Base-by-base conservation (phyloP, 2,797 vertebrate species). In the Sebastes aleutianus region DNA sequence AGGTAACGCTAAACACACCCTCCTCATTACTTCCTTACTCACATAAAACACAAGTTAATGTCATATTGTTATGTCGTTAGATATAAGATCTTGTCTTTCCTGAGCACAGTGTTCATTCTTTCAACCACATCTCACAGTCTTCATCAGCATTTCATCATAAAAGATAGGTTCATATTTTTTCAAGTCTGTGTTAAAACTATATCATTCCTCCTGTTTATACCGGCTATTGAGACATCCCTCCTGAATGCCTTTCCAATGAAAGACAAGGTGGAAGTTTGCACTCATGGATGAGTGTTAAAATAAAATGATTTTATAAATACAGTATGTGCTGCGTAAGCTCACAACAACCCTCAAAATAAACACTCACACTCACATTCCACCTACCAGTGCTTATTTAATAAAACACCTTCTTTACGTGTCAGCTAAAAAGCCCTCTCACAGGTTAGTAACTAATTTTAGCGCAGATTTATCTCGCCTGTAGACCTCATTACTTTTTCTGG, bases 1-100 rank as follows among this genome's bases (percentile, higher is more conserved):
- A 99, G 97, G 99, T 99, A 79, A 88, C 43, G 3, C 63, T 16
- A 24, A 11, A 63, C 56, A 36, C 72, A 1, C 47, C 10, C 20
- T 50, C 4, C 2, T 64, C 31, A 18, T 31, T 56, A 29, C 31
- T 9, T 66, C 27, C 50, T n/a, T 53, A 53, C 20, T 53, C 50
- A 53, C 50, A n/a, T 10, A 9, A n/a, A n/a, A 9, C 20, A 20
- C 18, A 1, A 22, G 50, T 53, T 53, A 53, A 53, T 57, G 1
- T 57, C 24, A 57, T 9, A 53, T n/a, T 53, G 20, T 53, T 53
- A 20, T 50, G 47, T 0, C 7, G 7, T 50, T 20, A 50, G 47
- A 50, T 50, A 50, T 50, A 50, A 47, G 43, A 47, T 47, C 1
- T 47, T 47, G 43, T 47, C 43, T 47, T 47, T 18, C 43, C 43